Conservation (phyloP, 2,888 invertebrate species). For the Pristionchus exspectatus region DNA sequence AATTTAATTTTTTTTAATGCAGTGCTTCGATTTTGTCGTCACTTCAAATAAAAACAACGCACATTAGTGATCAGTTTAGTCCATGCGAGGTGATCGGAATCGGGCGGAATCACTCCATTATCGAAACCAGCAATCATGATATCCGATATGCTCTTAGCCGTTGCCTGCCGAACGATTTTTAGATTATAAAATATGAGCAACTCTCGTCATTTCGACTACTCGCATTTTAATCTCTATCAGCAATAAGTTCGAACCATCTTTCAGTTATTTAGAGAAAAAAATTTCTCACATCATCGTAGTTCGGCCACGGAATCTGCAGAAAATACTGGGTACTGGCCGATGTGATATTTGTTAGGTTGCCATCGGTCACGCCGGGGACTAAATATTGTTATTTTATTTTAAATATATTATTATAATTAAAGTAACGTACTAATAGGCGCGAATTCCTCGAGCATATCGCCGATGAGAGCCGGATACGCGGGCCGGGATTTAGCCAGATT, state of each 20-base stretch:
- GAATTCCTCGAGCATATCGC: constrained; percentile 31
- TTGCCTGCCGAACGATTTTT: background rate
- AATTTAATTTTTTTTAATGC: too few species aligned
- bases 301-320: background rate
- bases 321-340: background rate
- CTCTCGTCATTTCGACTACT: background rate
- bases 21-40: too few species aligned
- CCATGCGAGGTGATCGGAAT: background rate
- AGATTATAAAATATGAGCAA: background rate
- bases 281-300: background rate
- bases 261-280: background rate
- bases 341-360: background rate
- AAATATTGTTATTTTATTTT: background rate
- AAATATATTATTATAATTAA: background rate
- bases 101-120: background rate
- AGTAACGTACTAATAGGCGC: background rate
- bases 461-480: constrained; percentile 7
- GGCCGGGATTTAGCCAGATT: constrained; percentile 4
- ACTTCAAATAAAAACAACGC: background rate
- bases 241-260: background rate
- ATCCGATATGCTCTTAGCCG: background rate
- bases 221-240: background rate
- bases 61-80: background rate
- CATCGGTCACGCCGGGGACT: background rate
- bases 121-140: background rate